These are phyloP conservation scores for Acleris laterana DNA, from an alignment of 2,888 invertebrate genomes.

Conservation along the genomic window DNA sequence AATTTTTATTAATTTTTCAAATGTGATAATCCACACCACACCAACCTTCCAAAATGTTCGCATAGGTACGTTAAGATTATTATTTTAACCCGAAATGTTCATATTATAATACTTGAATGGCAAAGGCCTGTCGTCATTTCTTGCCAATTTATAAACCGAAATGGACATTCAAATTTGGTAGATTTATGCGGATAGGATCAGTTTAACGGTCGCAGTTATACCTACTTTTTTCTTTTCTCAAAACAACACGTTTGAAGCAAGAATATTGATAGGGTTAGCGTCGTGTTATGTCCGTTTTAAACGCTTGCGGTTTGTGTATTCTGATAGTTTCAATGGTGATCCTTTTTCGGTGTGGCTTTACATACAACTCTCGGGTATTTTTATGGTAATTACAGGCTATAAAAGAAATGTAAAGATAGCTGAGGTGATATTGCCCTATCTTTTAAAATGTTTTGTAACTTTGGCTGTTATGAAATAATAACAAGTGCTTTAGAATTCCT, in stretches of 20 bases:
- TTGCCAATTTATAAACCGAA: too few species aligned
- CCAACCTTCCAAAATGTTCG: too few species aligned
- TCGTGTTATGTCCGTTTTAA: constrained; percentile 15
- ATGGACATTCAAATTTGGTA: constrained; percentile 6
- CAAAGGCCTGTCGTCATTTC: too few species aligned
- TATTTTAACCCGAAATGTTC: too few species aligned
- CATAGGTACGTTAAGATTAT: too few species aligned
- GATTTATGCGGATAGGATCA: constrained; percentile 46
- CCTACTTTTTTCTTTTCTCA: constrained; percentile 37
- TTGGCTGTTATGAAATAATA: too few species aligned
- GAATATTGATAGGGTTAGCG: constrained; percentile 31
- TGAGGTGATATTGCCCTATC: too few species aligned
- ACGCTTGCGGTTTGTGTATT: constrained; percentile 18
- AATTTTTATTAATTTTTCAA: too few species aligned
- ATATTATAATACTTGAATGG: too few species aligned
- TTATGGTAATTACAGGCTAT: background rate
- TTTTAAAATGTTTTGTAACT: too few species aligned
- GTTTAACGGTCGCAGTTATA: constrained; percentile 40
- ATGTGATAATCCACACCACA: too few species aligned
- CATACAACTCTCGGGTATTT: background rate
- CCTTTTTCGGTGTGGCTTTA: constrained; percentile 11
- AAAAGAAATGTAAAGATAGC: background rate
- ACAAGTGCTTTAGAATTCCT: too few species aligned
- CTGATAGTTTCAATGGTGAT: constrained; percentile 5
- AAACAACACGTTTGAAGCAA: constrained; percentile 16